These are phyloP conservation scores for Andrena bucephala DNA, from an alignment of 2,888 invertebrate species.

Conservation along the genomic window DNA sequence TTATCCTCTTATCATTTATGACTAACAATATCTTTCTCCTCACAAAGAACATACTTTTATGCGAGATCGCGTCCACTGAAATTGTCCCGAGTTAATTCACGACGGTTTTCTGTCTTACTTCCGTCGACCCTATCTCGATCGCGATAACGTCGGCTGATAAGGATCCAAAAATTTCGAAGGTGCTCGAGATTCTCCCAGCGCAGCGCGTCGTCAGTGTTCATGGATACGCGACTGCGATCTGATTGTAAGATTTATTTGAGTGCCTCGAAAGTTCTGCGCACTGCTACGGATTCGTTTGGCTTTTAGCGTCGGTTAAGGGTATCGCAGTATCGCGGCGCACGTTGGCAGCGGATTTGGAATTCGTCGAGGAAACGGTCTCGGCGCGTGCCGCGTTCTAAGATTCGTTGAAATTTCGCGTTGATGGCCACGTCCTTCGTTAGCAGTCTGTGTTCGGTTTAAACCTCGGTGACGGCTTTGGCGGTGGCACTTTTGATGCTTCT, in stretches of 20 bases:
- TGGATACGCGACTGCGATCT: not conserved
- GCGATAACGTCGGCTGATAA: constrained; percentile 24
- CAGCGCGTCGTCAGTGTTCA: not conserved
- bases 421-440: constrained; percentile 16
- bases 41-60: no score
- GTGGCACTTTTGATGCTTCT: constrained; percentile 77
- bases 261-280: not conserved
- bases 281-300: not conserved
- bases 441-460: constrained; percentile 51
- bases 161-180: constrained; percentile 37
- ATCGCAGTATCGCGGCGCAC: not conserved
- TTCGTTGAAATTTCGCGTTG: not conserved
- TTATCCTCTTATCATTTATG: no score
- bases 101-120: not conserved
- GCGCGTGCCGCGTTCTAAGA: not conserved
- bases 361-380: not conserved
- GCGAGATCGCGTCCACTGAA: not conserved
- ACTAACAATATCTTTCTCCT: no score
- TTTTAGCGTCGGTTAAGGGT: no score
- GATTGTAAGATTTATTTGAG: not conserved
- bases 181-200: not conserved
- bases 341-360: not conserved
- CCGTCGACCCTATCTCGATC: not conserved
- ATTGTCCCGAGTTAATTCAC: constrained; percentile 21
- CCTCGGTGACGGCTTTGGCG: constrained; percentile 66